Base-by-base conservation (phyloP, 2,888 invertebrate species). In the Beris chalybata region DNA sequence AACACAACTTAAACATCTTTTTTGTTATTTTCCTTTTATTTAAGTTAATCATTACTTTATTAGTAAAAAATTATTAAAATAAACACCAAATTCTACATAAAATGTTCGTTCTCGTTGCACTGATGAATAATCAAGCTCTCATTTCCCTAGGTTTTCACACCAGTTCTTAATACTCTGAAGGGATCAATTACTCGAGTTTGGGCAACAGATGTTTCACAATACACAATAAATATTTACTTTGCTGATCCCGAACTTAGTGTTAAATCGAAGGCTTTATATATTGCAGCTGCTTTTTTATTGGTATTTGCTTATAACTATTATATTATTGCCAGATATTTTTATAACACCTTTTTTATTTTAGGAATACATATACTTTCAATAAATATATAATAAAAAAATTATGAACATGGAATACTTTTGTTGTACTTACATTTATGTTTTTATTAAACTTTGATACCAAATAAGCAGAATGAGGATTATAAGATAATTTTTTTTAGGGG, bases 241-340 rank as follows among this genome's bases (percentile, higher is more conserved):
- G 92, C 93, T 0, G 83, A 86, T 71, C 75, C 82, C 0, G 87
- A 89, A 56, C 83, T 88, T 22, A 89, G 91, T 74, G 87, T 89
- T 2, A 89, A 87, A 72, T 85, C 90, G 65, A 94, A 95, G 76
- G 92, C 93, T 0, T 80, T 92, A 4, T 82, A 95, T 63, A 77
- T 95, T 31, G 95, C 90, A 5, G 88, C 92, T 55, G 86, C 90
- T 0, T 94, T 95, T 81, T 83, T 95, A 67, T 81, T 95, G 86
- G 95, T 93, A 84, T 47, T 59, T 7, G 22, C 5, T 13, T 29
- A 52, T 52, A 43, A 4, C 7, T 11, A 47, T 47, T 54, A 44
- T 11, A 47, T 47, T 54, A 44, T 50, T 29, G 52, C 53, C 9
- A 38, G 9, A 38, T 38, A 38, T 38, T 5, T 22, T 22, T 22